Percentiles rank a stretch among this genome's conserved stretches.
phyloP scores from a whole-genome alignment of 2,888 invertebrate genomes.

The Zele albiditarsus region DNA sequence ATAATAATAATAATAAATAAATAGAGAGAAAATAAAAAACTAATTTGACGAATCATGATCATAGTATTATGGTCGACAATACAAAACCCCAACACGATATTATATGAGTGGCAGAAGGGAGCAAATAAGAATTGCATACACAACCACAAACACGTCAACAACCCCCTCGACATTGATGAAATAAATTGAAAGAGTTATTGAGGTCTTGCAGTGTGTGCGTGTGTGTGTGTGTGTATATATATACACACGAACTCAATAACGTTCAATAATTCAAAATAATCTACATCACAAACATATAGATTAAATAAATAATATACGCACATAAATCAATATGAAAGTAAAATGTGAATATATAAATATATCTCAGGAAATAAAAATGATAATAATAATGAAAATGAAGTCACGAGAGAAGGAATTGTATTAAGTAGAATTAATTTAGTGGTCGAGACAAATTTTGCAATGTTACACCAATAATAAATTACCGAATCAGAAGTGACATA shows the following conservation, averaged over 20 bases:
- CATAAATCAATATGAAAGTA: not conserved
- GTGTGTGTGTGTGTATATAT: not conserved
- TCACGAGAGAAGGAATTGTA: no score
- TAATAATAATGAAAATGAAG: no score
- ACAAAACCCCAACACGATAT: not conserved
- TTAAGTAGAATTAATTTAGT: not conserved
- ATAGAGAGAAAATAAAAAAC: not conserved
- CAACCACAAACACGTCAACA: constrained; percentile 1
- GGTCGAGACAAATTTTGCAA: not conserved
- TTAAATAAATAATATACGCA: not conserved
- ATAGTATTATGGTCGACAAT: no score
- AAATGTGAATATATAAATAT: not conserved
- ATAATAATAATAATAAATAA: not conserved
- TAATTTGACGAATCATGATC: not conserved
- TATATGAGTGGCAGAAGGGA: not conserved
- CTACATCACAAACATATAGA: not conserved
- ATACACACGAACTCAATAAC: not conserved
- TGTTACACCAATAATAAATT: not conserved
- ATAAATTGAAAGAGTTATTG: constrained; percentile 3
- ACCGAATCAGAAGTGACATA: not conserved
- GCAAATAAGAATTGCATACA: not conserved
- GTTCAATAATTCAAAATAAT: not conserved
- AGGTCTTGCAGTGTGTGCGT: not conserved
- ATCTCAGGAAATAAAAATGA: not conserved
- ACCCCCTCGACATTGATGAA: constrained; percentile 24